Evolutionary conservation across 2,113 vertebrate genomes (phyloP), one percentile per base, ranked within the genome.

Genomic region (Columbina picui): DNA sequence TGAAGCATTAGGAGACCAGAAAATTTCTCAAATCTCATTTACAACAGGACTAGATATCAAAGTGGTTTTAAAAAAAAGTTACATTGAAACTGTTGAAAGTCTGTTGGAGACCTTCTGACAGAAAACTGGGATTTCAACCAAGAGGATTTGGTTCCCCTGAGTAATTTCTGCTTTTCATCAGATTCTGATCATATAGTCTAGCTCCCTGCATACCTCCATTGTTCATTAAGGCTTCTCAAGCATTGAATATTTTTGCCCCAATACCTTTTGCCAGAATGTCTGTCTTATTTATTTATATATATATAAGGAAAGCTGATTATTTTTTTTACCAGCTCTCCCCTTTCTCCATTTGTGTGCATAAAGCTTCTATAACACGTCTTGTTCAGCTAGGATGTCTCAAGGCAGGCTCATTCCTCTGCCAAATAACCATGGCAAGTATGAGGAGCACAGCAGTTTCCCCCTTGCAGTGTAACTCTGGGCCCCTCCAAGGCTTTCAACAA

Each of bases 91-190:
- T 59, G 67, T 74, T 92, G 76, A 84, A 95, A 93, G 74, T 67
- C 59, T 70, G 22, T 56, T 94, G 64, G 67, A 90, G 63, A 61
- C 9, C 17, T 65, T 89, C 34, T 90, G 79, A 81, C 68, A 89
- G 80, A 92, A 83, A 86, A 70, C 34, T 90, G 86, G 73, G 83
- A 81, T 89, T 90, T 89, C 52, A 84, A 81, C 64, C 73, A 87
- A 84, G 52, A 84, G 41, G 55, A 57, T 80, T 90, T 88, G 10
- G 10, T 90, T 93, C 86, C 74, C 6, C 3, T 80, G 73, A 10
- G 52, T 95, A 84, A 92, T 63, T 90, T 92, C 90, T 93, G 83
- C 34, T 80, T 96, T 94, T 94, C 71, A 86, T 92, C 83, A 90
- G 70, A 26, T 34, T 38, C 67, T 88, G 83, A 89, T 93, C 55